Percentiles rank a stretch among this genome's conserved stretches.
Evolutionary conservation across 2,113 vertebrate species (phyloP).

Genomic region (Myrmecobius fasciatus): DNA sequence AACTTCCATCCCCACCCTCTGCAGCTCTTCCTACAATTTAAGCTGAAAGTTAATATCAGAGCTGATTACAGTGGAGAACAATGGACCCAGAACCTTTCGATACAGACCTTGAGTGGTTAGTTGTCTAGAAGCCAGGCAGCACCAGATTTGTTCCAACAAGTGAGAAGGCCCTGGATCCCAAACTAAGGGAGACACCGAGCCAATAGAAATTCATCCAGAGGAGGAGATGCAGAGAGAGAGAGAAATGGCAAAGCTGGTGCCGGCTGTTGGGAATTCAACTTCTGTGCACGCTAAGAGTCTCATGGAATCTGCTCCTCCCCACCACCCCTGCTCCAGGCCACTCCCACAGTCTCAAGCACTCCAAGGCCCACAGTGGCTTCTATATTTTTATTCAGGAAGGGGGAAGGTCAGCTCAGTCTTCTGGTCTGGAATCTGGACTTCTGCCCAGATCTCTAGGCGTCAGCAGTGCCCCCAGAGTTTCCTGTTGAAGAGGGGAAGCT

Average conservation of each 20-base stretch:
- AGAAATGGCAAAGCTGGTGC: not conserved
- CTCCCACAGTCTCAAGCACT: not conserved
- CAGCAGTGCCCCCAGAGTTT: not conserved
- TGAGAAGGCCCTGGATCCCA: not conserved
- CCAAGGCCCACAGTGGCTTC: not conserved
- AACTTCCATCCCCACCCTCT: not conserved
- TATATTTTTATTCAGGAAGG: conserved; percentile 59
- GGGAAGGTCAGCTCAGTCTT: conserved; percentile 57
- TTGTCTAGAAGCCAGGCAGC: not conserved
- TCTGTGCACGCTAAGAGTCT: not conserved
- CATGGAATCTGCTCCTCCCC: not conserved
- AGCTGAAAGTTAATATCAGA: not conserved
- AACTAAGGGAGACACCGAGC: not conserved
- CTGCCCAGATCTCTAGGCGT: not conserved
- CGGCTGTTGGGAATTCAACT: not conserved
- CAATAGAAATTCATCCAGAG: not conserved
- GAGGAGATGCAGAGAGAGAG: not conserved
- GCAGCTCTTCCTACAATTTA: conserved; percentile 37
- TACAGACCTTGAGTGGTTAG: not conserved
- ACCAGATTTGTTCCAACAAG: not conserved
- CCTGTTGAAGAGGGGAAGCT: conserved; percentile 11
- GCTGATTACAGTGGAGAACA: not conserved
- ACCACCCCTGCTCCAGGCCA: not conserved
- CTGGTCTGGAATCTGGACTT: conserved; percentile 27
- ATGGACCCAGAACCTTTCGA: not conserved